phyloP scores from a whole-genome alignment of 1,140 invertebrate genomes.

The Oryzaephilus surinamensis region DNA sequence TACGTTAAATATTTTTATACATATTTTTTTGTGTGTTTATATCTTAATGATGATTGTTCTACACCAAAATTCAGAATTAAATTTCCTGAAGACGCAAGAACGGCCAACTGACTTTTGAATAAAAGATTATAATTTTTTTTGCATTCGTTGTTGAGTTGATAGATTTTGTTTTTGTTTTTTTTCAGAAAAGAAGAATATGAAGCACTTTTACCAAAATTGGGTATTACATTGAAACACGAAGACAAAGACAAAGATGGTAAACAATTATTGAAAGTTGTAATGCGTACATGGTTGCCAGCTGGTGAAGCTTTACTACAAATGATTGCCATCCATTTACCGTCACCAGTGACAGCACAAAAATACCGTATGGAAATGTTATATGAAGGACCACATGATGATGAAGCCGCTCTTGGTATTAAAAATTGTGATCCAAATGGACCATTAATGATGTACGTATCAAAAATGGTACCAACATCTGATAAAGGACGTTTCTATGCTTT shows the following conservation, averaged over 20 bases:
- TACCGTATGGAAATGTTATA: slow-evolving; percentile 99
- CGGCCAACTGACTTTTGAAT: slow-evolving; percentile 14
- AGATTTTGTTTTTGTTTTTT: slow-evolving; percentile 14
- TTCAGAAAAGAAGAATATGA: slow-evolving; percentile 85
- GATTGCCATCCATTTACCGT: slow-evolving; percentile 99
- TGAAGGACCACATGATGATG: slow-evolving; percentile 96
- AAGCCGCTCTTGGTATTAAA: slow-evolving; percentile 79
- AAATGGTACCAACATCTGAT: slow-evolving; percentile 99
- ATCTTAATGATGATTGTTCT: slow-evolving; percentile 15
- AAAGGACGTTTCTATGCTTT: slow-evolving; percentile 99
- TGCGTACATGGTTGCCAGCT: slow-evolving; percentile 98
- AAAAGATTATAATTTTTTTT: slow-evolving; percentile 3
- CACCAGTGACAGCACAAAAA: slow-evolving; percentile 96
- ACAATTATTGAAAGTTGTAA: slow-evolving; percentile 85
- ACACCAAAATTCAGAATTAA: slow-evolving; percentile 18
- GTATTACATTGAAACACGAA: slow-evolving; percentile 85
- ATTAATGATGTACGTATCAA: slow-evolving; percentile 99
- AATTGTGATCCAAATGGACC: slow-evolving; percentile 93
- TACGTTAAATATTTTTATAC: slow-evolving; percentile 17
- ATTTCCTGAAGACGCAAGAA: slow-evolving; percentile 18
- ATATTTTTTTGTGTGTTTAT: slow-evolving; percentile 2
- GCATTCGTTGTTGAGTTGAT: background rate
- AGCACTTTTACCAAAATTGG: slow-evolving; percentile 76
- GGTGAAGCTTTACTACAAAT: slow-evolving; percentile 99
- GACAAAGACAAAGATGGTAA: slow-evolving; percentile 95